Evolutionary conservation across 2,113 vertebrate genomes (phyloP), one percentile per base, ranked within the genome.

Genomic region (Zingel zingel): DNA sequence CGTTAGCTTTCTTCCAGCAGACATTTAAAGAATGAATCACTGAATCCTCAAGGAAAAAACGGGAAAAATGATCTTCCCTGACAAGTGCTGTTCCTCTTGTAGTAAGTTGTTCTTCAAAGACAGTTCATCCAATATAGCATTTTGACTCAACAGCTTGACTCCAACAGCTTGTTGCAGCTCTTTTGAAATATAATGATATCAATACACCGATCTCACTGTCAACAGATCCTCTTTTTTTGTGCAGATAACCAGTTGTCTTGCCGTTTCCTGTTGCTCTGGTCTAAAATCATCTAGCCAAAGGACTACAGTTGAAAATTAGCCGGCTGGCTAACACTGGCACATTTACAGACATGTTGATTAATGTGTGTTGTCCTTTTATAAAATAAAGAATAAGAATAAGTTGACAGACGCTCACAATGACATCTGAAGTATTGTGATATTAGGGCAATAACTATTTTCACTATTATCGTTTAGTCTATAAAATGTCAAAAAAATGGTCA

Each of bases 11-110:
- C 54, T 18, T 27, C 14, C 65, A 21, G 27, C 50, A 76, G 57
- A 79, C 33, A 63, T 74, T 71, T 72, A 53, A 59, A 27, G 47
- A 25, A 63, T 66, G 25, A 77, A 59, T 82, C 70, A 56, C 7
- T 51, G 21, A 68, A 36, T 66, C 27, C 70, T 76, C 2, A 0
- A 69, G 54, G 65, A 11, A 11, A 72, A 50, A 79, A 21, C 3
- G 0, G 14, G 10, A 77, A 51, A 63, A 54, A 56, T 0, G 5
- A 7, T 43, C 4, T 16, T 18, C 59, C 16, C 50, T 19, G 25
- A 69, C 51, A 61, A 50, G 11, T 14, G 47, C 8, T 19, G 59
- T 19, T 36, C 21, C 18, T 43, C 30, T 62, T 21, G 69, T 21
- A 66, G 54, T 39, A 4, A 2, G 39, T 58, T 36, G 23, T 64